Conservation (phyloP, 2,888 invertebrate species). For the Nymphalis urticae region DNA sequence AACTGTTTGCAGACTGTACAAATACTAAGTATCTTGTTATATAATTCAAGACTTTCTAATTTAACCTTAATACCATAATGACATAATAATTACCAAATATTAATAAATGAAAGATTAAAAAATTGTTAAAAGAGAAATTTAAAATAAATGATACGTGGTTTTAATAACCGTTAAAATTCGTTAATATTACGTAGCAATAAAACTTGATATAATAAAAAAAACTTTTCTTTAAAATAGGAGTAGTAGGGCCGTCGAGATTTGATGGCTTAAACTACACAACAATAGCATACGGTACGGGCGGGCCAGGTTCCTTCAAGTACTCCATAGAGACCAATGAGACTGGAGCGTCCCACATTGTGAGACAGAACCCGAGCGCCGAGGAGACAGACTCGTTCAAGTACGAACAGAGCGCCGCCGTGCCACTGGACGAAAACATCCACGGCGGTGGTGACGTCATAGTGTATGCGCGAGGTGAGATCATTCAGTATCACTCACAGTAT, state of each 20-base stretch:
- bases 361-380: conserved; percentile 83
- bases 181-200: too few relatives aligned
- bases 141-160: too few relatives aligned
- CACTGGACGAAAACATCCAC: conserved; percentile 88
- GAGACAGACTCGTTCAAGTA: conserved; percentile 85
- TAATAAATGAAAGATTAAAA: neutral
- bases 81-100: neutral
- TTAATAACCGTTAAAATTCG: too few relatives aligned
- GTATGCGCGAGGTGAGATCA: conserved; percentile 86
- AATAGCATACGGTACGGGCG: conserved; percentile 89
- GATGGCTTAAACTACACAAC: conserved; percentile 88
- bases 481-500: neutral
- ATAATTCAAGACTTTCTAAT: too few relatives aligned
- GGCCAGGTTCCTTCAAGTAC: conserved; percentile 84
- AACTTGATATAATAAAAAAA: too few relatives aligned
- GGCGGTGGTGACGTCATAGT: conserved; percentile 93
- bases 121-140: too few relatives aligned
- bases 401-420: conserved; percentile 86
- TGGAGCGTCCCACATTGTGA: conserved; percentile 54
- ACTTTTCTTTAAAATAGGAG: conserved; percentile 60
- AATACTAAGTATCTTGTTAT: too few relatives aligned
- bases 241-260: conserved; percentile 82
- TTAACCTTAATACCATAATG: too few relatives aligned
- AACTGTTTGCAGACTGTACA: neutral
- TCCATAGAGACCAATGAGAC: conserved; percentile 51